Percentiles rank a stretch among this genome's conserved stretches.
These are phyloP conservation scores for Stigmatopora argus DNA, from an alignment of 2,113 vertebrate species.

Conservation along the genomic window DNA sequence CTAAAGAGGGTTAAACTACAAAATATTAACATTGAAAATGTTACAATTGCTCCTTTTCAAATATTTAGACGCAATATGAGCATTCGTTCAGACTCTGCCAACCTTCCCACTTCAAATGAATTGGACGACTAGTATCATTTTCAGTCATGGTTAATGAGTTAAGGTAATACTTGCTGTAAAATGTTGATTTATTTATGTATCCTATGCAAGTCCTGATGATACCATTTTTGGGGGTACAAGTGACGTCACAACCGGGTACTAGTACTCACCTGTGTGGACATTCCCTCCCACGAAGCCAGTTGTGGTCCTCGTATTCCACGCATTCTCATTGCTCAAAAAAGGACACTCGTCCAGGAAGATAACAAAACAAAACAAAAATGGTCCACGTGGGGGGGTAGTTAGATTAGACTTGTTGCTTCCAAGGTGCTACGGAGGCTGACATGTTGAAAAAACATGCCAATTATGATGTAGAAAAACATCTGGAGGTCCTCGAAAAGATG, in stretches of 20 bases:
- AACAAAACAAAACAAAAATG: not conserved
- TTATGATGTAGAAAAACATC: not conserved
- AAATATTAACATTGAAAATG: too few species aligned
- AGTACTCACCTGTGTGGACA: not conserved
- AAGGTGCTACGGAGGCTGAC: not conserved
- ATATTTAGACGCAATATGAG: too few species aligned
- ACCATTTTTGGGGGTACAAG: not conserved
- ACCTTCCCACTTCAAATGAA: too few species aligned
- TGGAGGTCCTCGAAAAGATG: conserved; percentile 1
- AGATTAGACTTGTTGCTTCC: not conserved
- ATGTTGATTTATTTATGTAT: not conserved
- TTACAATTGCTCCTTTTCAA: too few species aligned
- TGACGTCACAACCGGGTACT: not conserved
- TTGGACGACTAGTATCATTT: too few species aligned
- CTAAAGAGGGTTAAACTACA: too few species aligned
- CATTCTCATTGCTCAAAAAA: not conserved
- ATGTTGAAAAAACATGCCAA: not conserved
- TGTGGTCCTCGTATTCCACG: not conserved
- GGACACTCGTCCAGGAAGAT: not conserved
- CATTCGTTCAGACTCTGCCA: too few species aligned
- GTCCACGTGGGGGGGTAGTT: not conserved
- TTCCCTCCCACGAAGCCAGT: not conserved
- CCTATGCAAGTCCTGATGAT: not conserved
- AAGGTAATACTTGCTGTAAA: too few species aligned
- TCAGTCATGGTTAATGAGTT: too few species aligned